These are phyloP conservation scores for Xanthorhoe spadicearia DNA, from an alignment of 2,888 invertebrate species.

Conservation along the genomic window DNA sequence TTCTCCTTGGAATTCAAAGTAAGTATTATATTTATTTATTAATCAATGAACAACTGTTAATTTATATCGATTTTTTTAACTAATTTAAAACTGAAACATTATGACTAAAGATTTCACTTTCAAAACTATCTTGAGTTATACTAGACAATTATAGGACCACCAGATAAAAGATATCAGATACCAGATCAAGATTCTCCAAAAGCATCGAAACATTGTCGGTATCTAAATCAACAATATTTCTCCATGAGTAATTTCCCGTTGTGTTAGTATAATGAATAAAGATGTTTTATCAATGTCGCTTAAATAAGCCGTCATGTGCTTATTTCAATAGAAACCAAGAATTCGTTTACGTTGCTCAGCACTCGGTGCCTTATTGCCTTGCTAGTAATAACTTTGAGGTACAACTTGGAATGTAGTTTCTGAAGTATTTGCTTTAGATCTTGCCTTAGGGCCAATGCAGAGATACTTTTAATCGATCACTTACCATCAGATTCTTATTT, in stretches of 20 bases:
- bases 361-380: background rate
- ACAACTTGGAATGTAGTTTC: background rate
- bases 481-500: too few species aligned
- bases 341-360: background rate
- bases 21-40: conserved; percentile 41
- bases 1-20: conserved; percentile 57
- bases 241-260: too few species aligned
- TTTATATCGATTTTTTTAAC: background rate
- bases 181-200: too few species aligned
- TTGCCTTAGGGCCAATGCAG: background rate
- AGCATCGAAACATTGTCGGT: too few species aligned
- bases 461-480: background rate
- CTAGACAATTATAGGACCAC: too few species aligned
- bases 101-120: background rate
- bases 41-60: too few species aligned
- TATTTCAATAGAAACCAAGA: background rate
- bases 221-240: too few species aligned
- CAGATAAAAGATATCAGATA: too few species aligned
- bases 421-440: background rate
- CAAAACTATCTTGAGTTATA: too few species aligned
- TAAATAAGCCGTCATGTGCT: background rate
- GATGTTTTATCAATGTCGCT: background rate
- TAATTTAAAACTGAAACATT: background rate
- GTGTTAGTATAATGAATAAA: background rate
- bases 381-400: background rate